Base-by-base conservation (phyloP, 2,888 invertebrate genomes). In the Rhaphigaster nebulosa region DNA sequence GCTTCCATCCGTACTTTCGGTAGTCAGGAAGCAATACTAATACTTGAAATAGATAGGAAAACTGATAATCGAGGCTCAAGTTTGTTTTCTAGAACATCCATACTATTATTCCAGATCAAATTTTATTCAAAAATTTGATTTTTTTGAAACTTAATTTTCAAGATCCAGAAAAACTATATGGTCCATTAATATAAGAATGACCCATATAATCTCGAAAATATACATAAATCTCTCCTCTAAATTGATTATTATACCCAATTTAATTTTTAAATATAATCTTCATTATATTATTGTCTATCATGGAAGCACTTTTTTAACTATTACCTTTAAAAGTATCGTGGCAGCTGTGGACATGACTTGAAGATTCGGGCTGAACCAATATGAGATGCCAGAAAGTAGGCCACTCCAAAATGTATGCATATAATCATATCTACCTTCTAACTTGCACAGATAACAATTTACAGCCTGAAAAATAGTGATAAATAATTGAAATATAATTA, bases 281-380 rank as follows among this genome's bases (percentile, higher is more conserved):
- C 4, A 29, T 29, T 29, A n/a, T 60, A 60, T 6, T 65, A 65
- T 4, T 29, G 13, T 3, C 29, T 29, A 29, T 15, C 29, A 29
- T 65, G 29, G 29, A 18, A 34, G 18, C 15, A 65, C 15, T 65
- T 4, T 5, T 65, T 76, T 5, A 76, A 38, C 1, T 38, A 76
- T 38, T 76, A 76, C 70, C 70, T 76, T 76, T 18, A 76, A 38
- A 38, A 76, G 38, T 76, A 76, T 23, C 20, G 70, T 76, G 70
- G 70, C 38, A 38, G 70, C 70, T 38, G 70, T 76, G 70, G 20
- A 76, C 70, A 76, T 38, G 8, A 76, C 12, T 76, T 76, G 70
- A 38, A 23, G 70, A 76, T 76, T 76, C 15, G 70, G 70, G 38
- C 38, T 38, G 34, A 76, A 23, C 70, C 70, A 76, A 76, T 76